Base-by-base conservation (phyloP, 2,888 invertebrate genomes). In the Hipparchia sbordonii region DNA sequence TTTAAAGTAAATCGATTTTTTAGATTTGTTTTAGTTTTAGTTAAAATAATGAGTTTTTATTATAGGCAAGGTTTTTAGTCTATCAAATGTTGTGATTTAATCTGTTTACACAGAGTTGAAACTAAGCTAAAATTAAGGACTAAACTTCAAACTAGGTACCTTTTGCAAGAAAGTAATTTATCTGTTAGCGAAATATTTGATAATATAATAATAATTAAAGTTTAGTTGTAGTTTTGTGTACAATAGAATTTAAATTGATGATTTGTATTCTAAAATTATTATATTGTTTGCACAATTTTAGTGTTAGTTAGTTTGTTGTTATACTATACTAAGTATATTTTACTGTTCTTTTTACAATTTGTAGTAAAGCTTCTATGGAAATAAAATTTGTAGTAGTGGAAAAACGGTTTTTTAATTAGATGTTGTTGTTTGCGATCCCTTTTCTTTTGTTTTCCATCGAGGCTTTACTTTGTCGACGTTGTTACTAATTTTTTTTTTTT, bases 341-440 rank as follows among this genome's bases (percentile, higher is more conserved):
- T 39, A 65, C 23, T 65, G 65, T 65, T 52, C 33, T 5, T 23
- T 65, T 33, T 51, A 65, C 33, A 5, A 63, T 51, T 63, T 57
- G 74, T 73, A 77, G 80, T 79, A 78, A 80, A 80, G 80, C 79
- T 80, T 80, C 80, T 75, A 77, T 76, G 77, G 79, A 78, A 79
- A 79, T 78, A 75, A 79, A 78, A 76, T 23, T 23, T 23, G 70
- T 59, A 63, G 65, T 74, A 74, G 71, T 74, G 51, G 10, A 70
- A 52, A 72, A 65, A 33, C 4, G 51, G 63, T 51, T 12, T 65
- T 65, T 65, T 65, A 52, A 23, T 65, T 65, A 33, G 52, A 62
- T 68, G 77, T 77, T 77, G 77, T 79, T 79, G 74, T 77, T 78
- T 77, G 71, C 70, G 68, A 66, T 70, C 75, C 71, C 73, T 8